These are phyloP conservation scores for Pristiophorus japonicus DNA, from an alignment of 2,113 vertebrate genomes.

Conservation along the genomic window DNA sequence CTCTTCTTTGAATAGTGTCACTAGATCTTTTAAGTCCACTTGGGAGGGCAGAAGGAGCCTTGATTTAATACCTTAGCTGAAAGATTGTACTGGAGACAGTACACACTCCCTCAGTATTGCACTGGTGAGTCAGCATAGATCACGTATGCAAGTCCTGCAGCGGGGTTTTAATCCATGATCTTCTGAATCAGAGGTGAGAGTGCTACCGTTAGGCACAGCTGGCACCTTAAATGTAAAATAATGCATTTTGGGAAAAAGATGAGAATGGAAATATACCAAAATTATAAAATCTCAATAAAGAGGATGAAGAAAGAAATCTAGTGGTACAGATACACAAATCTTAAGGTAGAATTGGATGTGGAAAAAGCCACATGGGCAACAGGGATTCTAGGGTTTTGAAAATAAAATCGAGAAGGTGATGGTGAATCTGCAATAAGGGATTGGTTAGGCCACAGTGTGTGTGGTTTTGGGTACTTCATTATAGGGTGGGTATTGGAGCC, in stretches of 20 bases:
- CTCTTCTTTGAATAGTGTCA: too few relatives aligned
- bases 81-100: too few relatives aligned
- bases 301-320: not conserved
- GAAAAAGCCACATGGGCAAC: not conserved
- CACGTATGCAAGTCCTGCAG: not conserved
- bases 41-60: too few relatives aligned
- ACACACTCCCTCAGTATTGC: not conserved
- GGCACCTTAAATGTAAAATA: not conserved
- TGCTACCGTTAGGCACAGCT: not conserved
- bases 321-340: not conserved
- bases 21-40: too few relatives aligned
- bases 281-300: not conserved
- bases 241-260: not conserved
- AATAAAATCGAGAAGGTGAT: not conserved
- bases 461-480: not conserved
- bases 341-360: not conserved
- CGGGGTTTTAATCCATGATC: not conserved
- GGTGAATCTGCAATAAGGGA: not conserved
- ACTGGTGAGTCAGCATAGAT: not conserved
- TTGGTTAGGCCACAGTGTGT: not conserved
- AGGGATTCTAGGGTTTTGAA: not conserved
- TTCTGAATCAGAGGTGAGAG: not conserved
- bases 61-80: too few relatives aligned
- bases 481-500: not conserved
- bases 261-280: not conserved